phyloP scores from a whole-genome alignment of 2,888 invertebrate genomes.

The Lacanobia wlatinum region DNA sequence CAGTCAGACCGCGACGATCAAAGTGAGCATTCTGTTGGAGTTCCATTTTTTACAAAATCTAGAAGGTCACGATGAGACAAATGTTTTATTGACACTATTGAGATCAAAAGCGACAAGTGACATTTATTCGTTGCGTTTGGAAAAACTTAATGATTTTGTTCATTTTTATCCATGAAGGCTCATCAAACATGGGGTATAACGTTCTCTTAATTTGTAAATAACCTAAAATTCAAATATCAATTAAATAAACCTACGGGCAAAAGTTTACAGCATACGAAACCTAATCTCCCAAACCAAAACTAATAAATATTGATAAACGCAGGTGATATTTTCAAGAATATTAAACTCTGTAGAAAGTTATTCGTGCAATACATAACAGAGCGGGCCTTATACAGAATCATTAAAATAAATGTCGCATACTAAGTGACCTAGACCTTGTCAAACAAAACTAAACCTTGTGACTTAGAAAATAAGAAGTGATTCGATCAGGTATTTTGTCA shows the following conservation, averaged over 20 bases:
- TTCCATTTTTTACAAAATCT: too few relatives aligned
- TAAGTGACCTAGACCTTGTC: slow-evolving; percentile 40
- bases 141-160: too few relatives aligned
- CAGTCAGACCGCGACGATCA: too few relatives aligned
- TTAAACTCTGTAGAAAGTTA: slow-evolving; percentile 58
- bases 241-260: background rate
- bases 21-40: too few relatives aligned
- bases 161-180: too few relatives aligned
- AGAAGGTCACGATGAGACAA: too few relatives aligned
- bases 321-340: slow-evolving; percentile 58
- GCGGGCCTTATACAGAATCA: slow-evolving; percentile 55
- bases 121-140: too few relatives aligned
- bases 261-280: background rate
- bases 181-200: too few relatives aligned
- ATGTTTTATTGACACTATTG: too few relatives aligned
- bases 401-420: slow-evolving; percentile 63
- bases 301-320: slow-evolving; percentile 54
- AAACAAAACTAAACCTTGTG: slow-evolving; percentile 49
- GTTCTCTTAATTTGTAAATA: background rate
- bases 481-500: slow-evolving; percentile 32
- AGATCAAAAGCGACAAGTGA: too few relatives aligned
- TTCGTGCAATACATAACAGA: slow-evolving; percentile 56
- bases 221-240: background rate
- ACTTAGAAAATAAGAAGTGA: background rate
- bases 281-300: slow-evolving; percentile 6